Base-by-base conservation (phyloP, 2,888 invertebrate species). In the Busseola fusca region DNA sequence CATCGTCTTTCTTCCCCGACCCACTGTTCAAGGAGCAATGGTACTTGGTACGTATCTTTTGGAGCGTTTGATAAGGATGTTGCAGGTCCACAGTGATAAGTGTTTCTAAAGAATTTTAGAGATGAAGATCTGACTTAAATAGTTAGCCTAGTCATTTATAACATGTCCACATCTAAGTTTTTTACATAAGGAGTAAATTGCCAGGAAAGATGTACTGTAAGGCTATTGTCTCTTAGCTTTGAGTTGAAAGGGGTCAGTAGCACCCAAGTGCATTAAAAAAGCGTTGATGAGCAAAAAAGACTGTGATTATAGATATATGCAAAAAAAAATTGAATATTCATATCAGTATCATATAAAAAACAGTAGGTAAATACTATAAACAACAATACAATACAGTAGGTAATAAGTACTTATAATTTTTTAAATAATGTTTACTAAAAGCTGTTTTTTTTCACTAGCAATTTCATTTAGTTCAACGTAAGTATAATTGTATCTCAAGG, bases 21-120 rank as follows among this genome's bases (percentile, higher is more conserved):
- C 99, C 99, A 21, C 96, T 99, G 85, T 99, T 98, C 96, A 97
- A 98, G 90, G 98, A 99, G 92, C 98, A 99, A 96, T 99, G 99
- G 99, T 99, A 99, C 94, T 96, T 99, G 98, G 99, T 99, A 95
- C 97, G 99, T 79, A 79, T 78, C 34, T 37, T 18, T 65, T 57
- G 1, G 27, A 18, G 27, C 0, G 16, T 58, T 52, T 3, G 9
- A 5, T 63, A n/a, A 6, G 0, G 16, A 27, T 30, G 3, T 52
- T 18, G 12, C 21, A 21, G 27, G 27, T 14, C 18, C 10, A 40
- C 14, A 25, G 18, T 18, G 18, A 25, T 40, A 18, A 1, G 60
- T n/a, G 34, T 27, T 14, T 60, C 7, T 14, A 42, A 27, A 21
- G 12, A 42, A 42, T 21, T 42, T 14, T 42, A 27, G 25, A 42